phyloP scores from a whole-genome alignment of 2,888 invertebrate genomes.

The Platycheirus rosarum region DNA sequence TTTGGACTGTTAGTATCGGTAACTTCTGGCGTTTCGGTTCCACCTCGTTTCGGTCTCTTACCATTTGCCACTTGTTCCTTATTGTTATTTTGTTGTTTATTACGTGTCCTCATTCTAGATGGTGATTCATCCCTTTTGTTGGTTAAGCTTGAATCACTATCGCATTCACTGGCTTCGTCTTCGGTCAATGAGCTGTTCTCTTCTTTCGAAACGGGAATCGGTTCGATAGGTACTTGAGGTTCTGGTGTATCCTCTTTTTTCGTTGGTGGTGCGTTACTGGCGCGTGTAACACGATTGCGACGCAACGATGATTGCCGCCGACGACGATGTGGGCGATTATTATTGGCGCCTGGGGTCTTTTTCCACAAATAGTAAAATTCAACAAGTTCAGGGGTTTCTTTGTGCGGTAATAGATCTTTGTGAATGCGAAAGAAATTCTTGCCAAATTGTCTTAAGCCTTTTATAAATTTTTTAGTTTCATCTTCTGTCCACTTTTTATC shows the following conservation, averaged over 20 bases:
- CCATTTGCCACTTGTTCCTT: conserved; percentile 81
- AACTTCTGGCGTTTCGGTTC: conserved; percentile 85
- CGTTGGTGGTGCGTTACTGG: conserved; percentile 88
- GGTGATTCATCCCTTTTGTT: conserved; percentile 90
- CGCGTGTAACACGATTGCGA: conserved; percentile 92
- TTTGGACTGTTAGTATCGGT: conserved; percentile 79
- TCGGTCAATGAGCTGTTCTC: conserved; percentile 92
- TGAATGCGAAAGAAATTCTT: conserved; percentile 99
- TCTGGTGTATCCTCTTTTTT: conserved; percentile 89
- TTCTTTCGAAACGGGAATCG: conserved; percentile 88
- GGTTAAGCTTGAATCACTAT: conserved; percentile 95
- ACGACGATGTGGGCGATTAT: conserved; percentile 96
- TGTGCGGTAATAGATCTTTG: conserved; percentile 97
- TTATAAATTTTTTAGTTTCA: conserved; percentile 98
- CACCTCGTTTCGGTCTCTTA: conserved; percentile 85
- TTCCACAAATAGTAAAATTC: conserved; percentile 99
- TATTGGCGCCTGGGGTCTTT: conserved; percentile 98
- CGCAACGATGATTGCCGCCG: conserved; percentile 93
- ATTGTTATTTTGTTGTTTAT: conserved; percentile 88
- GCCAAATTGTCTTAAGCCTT: conserved; percentile 98
- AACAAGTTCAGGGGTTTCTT: conserved; percentile 98
- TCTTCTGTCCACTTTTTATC: conserved; percentile 99
- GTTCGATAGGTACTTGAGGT: conserved; percentile 83
- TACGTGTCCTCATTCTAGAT: conserved; percentile 94
- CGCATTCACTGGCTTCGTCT: conserved; percentile 97